Evolutionary conservation across 2,888 invertebrate genomes (phyloP).

Genomic region (Aporophyla nigra): DNA sequence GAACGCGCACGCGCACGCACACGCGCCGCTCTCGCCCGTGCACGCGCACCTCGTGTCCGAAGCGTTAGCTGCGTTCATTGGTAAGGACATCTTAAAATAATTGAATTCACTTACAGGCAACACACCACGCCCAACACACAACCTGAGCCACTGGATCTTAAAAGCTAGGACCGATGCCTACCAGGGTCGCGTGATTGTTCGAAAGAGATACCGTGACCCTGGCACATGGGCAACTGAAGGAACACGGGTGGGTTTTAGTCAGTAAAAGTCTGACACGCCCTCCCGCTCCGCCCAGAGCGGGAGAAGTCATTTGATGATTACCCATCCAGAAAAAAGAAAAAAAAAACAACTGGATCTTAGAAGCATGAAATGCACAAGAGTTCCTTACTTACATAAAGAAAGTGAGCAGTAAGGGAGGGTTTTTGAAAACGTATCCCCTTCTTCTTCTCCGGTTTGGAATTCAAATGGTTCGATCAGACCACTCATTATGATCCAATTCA

Average conservation of each 20-base stretch:
- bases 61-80: constrained; percentile 92
- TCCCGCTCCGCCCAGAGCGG: too few relatives aligned
- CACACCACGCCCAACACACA: background rate
- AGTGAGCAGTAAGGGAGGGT: background rate
- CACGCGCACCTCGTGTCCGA: constrained; percentile 77
- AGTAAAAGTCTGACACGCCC: too few relatives aligned
- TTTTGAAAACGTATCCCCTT: background rate
- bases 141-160: background rate
- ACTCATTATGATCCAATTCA: too few relatives aligned
- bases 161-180: too few relatives aligned
- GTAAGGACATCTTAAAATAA: constrained; percentile 83
- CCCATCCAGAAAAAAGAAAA: too few relatives aligned
- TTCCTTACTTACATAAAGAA: background rate
- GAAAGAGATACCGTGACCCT: too few relatives aligned
- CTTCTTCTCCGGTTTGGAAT: too few relatives aligned
- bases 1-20: constrained; percentile 80
- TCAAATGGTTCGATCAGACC: too few relatives aligned
- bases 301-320: too few relatives aligned
- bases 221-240: too few relatives aligned
- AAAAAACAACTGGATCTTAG: background rate
- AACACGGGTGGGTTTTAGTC: too few relatives aligned
- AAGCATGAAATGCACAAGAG: background rate
- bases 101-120: background rate
- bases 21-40: constrained; percentile 72
- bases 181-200: too few relatives aligned